Evolutionary conservation across 2,797 vertebrate species (phyloP), one percentile per base, ranked within the genome.

Genomic region (Acipenser ruthenus): DNA sequence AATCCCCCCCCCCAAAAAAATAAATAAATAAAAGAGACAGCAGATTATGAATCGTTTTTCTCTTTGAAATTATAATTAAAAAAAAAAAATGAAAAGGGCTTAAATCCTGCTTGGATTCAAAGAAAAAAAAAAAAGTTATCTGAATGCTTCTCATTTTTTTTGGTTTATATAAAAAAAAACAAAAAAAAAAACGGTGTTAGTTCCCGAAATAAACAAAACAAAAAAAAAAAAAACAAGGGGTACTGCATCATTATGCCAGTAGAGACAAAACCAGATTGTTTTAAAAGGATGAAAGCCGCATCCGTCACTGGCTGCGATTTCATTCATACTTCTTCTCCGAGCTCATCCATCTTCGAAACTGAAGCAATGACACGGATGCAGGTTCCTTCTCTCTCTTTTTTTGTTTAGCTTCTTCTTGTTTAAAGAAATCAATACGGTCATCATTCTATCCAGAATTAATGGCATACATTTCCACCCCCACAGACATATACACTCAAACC

Each of bases 211-310:
- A 65, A 66, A 50, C 65, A 63, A 13, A 58, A 65, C 37, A 60
- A 60, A 64, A 69, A 81, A 80, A 71, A 69, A 69, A 80, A 84
- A 84, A 92, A 94, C 93, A 93, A 94, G 92, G 89, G 92, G 95
- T 88, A 95, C 92, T 96, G 94, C 93, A 96, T 97, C 95, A 95
- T 95, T 88, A 88, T 93, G 95, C 94, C 95, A 97, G 94, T 85
- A 89, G 83, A 84, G 83, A 93, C 90, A 93, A 93, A 92, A 87
- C 89, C 82, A 78, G 87, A 91, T 94, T 93, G 93, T 93, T 93
- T 93, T 90, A 91, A 91, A 4, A 92, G 91, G 91, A 89, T 95
- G 89, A 90, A 89, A 93, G 93, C 90, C 90, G 88, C 92, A 96
- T 95, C 93, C 84, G 92, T 95, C 95, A 95, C 88, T 87, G 92